Conservation (phyloP, 2,797 vertebrate species). For the Champsocephalus esox region DNA sequence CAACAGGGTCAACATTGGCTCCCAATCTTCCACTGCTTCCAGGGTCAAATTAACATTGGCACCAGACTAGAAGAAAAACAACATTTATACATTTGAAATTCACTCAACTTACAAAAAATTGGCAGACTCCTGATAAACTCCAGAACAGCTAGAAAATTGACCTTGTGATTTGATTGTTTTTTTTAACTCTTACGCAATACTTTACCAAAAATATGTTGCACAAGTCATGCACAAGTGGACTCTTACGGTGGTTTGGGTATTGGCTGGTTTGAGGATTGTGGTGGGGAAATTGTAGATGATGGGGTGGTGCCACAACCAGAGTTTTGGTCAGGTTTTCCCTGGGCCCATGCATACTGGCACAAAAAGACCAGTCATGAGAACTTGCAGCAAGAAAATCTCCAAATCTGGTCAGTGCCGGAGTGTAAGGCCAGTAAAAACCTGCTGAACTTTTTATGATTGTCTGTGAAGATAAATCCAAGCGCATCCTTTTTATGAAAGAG, state of each 20-base stretch:
- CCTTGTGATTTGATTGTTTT: conserved; percentile 6
- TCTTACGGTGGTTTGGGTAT: conserved; percentile 26
- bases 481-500: conserved; percentile 52
- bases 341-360: conserved; percentile 29
- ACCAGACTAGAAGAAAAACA: neutral
- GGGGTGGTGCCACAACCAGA: conserved; percentile 33
- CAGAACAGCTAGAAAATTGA: conserved; percentile 12
- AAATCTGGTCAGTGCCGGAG: conserved; percentile 26
- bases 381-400: conserved; percentile 40
- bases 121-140: neutral
- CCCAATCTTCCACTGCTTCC: neutral
- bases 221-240: conserved; percentile 41
- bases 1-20: neutral
- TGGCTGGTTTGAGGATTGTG: conserved; percentile 51
- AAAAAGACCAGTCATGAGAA: conserved; percentile 20
- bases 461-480: conserved; percentile 39
- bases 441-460: conserved; percentile 42
- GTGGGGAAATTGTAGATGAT: conserved; percentile 35
- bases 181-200: conserved; percentile 27
- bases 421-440: conserved; percentile 44
- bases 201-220: conserved; percentile 28
- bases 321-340: conserved; percentile 49
- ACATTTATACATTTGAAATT: neutral
- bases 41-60: neutral
- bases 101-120: neutral